Percentiles rank a stretch among this genome's conserved stretches.
These are phyloP conservation scores for Eupristina koningsbergeri DNA, from an alignment of 1,140 invertebrate genomes.

Conservation along the genomic window DNA sequence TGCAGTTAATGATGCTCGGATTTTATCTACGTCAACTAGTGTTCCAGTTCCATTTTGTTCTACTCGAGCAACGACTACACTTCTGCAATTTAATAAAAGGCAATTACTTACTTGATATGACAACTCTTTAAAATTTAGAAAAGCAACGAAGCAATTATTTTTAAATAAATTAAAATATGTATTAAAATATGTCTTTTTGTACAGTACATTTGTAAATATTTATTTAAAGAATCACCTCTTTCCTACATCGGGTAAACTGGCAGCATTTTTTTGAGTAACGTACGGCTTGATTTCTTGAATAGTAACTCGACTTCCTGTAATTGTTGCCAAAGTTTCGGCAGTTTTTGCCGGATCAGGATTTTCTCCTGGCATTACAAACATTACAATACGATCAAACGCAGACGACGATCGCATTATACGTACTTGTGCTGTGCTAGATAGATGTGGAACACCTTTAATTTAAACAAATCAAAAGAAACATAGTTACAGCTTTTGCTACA, in stretches of 20 bases:
- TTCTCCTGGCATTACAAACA: slow-evolving; percentile 83
- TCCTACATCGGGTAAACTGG: slow-evolving; percentile 49
- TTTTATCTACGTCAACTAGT: slow-evolving; percentile 70
- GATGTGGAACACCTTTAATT: slow-evolving; percentile 78
- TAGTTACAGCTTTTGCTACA: no score
- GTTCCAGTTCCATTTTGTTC: slow-evolving; percentile 66
- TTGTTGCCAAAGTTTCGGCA: slow-evolving; percentile 80
- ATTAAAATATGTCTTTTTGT: no score
- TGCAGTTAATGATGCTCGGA: slow-evolving; percentile 77
- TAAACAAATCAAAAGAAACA: slow-evolving; percentile 9
- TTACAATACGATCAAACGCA: slow-evolving; percentile 79
- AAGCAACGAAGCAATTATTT: no score
- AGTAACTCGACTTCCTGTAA: slow-evolving; percentile 84
- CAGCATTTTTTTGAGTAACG: slow-evolving; percentile 65
- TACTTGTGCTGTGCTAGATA: slow-evolving; percentile 79
- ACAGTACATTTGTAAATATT: background rate
- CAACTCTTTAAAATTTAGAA: no score
- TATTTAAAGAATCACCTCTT: slow-evolving; percentile 58
- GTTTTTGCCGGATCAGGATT: slow-evolving; percentile 81
- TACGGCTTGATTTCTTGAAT: slow-evolving; percentile 84
- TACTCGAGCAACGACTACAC: slow-evolving; percentile 80
- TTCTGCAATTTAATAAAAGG: slow-evolving; percentile 72
- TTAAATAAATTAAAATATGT: no score
- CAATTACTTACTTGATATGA: background rate
- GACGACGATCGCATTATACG: slow-evolving; percentile 80